phyloP scores from a whole-genome alignment of 1,140 invertebrate species.

The Drosophila virilis region DNA sequence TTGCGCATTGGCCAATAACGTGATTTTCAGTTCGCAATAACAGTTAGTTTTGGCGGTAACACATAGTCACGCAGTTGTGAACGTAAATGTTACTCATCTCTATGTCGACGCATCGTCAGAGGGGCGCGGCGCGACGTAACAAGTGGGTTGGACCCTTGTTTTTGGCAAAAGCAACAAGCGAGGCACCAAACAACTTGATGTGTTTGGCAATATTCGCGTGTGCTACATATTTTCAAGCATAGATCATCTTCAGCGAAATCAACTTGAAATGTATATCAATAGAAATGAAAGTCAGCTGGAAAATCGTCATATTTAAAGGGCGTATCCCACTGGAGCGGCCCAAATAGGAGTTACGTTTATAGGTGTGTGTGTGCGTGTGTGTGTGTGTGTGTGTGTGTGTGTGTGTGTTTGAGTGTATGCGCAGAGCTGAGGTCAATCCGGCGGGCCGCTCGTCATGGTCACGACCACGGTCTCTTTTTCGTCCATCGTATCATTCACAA shows the following conservation, averaged over 20 bases:
- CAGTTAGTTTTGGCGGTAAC: slow-evolving; percentile 19
- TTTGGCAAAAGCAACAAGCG: slow-evolving; percentile 77
- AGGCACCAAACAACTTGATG: slow-evolving; percentile 39
- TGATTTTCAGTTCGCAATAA: slow-evolving; percentile 24
- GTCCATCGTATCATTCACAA: slow-evolving; percentile 30
- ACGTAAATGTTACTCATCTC: slow-evolving; percentile 21
- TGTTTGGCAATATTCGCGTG: slow-evolving; percentile 60
- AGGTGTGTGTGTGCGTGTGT: slow-evolving; percentile 24
- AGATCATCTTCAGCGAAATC: slow-evolving; percentile 57
- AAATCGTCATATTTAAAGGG: slow-evolving; percentile 22
- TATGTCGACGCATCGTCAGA: slow-evolving; percentile 11
- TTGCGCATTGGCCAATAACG: slow-evolving; percentile 17
- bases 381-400: no score
- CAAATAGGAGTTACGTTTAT: slow-evolving; percentile 49
- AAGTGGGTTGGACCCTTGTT: slow-evolving; percentile 65
- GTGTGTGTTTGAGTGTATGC: neutral
- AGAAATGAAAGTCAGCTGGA: slow-evolving; percentile 1
- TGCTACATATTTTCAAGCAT: slow-evolving; percentile 67
- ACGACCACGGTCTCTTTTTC: slow-evolving; percentile 57
- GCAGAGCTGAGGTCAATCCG: slow-evolving; percentile 40
- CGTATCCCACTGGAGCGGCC: slow-evolving; percentile 44
- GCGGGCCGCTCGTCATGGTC: slow-evolving; percentile 64
- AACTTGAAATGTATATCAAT: slow-evolving; percentile 14
- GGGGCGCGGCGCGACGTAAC: slow-evolving; percentile 42
- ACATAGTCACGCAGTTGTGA: neutral